These are phyloP conservation scores for Lanius ludovicianus DNA, from an alignment of 2,113 vertebrate species.

Conservation along the genomic window DNA sequence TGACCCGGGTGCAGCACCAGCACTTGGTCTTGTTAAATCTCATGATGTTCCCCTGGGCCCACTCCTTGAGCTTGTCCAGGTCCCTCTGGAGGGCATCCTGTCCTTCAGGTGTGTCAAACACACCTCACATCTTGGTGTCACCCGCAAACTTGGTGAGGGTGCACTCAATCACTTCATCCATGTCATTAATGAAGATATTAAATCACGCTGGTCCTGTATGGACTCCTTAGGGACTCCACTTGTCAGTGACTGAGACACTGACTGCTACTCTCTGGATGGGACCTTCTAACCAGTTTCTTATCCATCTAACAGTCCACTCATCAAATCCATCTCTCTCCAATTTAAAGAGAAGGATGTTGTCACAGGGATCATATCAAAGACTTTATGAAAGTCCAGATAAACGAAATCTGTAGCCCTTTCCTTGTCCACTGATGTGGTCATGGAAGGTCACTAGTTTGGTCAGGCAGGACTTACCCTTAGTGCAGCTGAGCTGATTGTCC, in stretches of 20 bases:
- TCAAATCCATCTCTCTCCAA: background rate
- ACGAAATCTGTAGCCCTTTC: background rate
- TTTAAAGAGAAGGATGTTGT: background rate
- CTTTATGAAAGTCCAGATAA: background rate
- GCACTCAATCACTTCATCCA: background rate
- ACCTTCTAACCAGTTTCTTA: background rate
- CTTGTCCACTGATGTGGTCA: no score
- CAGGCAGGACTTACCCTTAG: background rate
- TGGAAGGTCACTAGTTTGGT: background rate
- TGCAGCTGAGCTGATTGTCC: background rate
- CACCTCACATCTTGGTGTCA: background rate
- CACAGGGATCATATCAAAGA: background rate
- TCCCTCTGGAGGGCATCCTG: background rate
- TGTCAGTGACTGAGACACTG: background rate
- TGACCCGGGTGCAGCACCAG: background rate
- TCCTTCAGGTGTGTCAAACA: background rate
- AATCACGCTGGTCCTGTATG: background rate
- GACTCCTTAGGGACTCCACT: background rate
- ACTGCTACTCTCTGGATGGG: background rate
- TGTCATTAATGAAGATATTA: background rate
- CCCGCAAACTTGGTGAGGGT: background rate
- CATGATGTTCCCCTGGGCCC: background rate
- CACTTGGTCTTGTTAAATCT: background rate
- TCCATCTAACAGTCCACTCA: background rate
- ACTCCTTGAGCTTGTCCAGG: accelerated